Evolutionary conservation across 2,797 vertebrate genomes (phyloP), one percentile per base, ranked within the genome.

Genomic region (Nothura maculosa): DNA sequence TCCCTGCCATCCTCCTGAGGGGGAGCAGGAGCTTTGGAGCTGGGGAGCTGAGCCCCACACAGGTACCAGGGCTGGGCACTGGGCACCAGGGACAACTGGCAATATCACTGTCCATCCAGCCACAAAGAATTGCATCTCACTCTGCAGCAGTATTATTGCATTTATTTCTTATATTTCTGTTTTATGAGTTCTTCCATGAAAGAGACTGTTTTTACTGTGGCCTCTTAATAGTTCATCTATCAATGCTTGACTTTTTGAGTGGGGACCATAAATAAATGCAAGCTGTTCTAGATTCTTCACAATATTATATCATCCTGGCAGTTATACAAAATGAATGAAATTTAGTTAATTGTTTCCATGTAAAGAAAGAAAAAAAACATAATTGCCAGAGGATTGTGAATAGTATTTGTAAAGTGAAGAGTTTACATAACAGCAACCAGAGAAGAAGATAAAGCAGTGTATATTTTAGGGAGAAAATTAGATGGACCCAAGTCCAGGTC

Each of bases 401-500:
- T 40, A 63, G 20, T 72, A 48, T 45, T 85, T 82, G 52, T 68
- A 48, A 94, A 89, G 30, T 68, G 85, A 90, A 70, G 38, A 54
- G 32, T 92, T 94, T 91, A 81, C 52, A 40, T 76, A 93, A 68
- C 18, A 84, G 21, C 40, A 87, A 19, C 20, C 61, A 81, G 55
- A 28, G 83, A 92, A 81, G 54, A 89, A 86, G 74, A 64, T 43
- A 87, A 80, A 85, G 22, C 30, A 79, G 13, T 10, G 22, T 68
- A 85, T 42, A 28, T 38, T 89, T 83, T 90, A 61, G 43, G 15
- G 30, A 76, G 92, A 87, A 95, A 94, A 94, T 81, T 66, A 85
- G 40, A 84, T 66, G 58, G 43, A 86, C 40, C 77, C 34, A 12
- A 76, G 43, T 79, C 85, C 64, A 74, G 55, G 85, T 57, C 81